phyloP scores from a whole-genome alignment of 1,140 invertebrate species.

The Streblospio benedicti region DNA sequence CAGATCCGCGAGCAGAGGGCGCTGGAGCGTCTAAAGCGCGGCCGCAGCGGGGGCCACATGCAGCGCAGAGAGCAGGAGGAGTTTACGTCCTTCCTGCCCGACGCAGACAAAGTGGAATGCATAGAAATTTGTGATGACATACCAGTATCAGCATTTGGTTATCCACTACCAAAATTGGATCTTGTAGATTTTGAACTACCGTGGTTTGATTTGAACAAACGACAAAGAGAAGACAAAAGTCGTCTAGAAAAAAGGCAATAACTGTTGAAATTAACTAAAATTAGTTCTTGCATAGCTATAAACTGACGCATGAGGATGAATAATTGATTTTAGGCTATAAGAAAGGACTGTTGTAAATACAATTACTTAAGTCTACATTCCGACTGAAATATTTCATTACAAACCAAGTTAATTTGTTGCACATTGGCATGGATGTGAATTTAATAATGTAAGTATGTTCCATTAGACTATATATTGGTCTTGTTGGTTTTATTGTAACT shows the following conservation, averaged over 20 bases:
- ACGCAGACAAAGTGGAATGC: not conserved
- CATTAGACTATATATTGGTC: no score
- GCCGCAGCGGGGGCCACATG: not conserved
- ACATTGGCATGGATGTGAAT: no score
- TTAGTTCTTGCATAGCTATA: no score
- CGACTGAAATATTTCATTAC: no score
- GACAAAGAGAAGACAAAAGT: not conserved
- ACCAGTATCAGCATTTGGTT: slow-evolving; percentile 13
- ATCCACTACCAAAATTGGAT: slow-evolving; percentile 9
- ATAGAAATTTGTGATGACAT: slow-evolving; percentile 11
- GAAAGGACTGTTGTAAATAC: no score
- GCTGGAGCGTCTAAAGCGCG: slow-evolving; percentile 57
- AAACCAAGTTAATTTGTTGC: no score
- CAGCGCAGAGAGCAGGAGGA: not conserved
- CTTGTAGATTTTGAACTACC: not conserved
- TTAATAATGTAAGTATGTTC: no score
- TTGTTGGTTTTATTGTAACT: no score
- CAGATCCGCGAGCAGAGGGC: slow-evolving; percentile 71
- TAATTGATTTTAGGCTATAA: no score
- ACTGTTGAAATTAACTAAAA: no score
- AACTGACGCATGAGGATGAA: no score
- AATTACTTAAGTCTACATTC: no score
- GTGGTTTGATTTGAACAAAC: not conserved
- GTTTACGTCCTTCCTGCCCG: not conserved
- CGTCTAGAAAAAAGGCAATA: not conserved